Base-by-base conservation (phyloP, 2,888 invertebrate species). In the Ochlodes sylvanus region DNA sequence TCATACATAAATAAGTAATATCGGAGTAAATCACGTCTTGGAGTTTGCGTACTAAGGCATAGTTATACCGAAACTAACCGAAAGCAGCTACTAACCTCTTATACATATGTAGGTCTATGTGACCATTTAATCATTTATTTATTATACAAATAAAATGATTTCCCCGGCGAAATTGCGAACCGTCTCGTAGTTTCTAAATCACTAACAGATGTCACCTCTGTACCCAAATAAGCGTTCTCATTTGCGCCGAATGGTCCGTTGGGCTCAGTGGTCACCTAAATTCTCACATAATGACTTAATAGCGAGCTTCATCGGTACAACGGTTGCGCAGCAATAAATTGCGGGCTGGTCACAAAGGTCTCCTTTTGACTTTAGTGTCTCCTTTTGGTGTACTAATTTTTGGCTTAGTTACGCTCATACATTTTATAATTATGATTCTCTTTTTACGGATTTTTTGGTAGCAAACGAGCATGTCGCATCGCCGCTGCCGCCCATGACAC, bases 261-360 rank as follows among this genome's bases (percentile, higher is more conserved):
- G 12, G 19, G 50, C 19, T 10, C 50, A 10, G 58, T 21, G 58
- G 58, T 58, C 58, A 58, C 58, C 21, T 58, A 58, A 58, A 58
- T 58, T 58, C 58, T 58, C 41, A 42, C 58, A 10, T 58, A 58
- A 42, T 58, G 58, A 41, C 58, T 41, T 42, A 58, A 58, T 42
- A 58, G 58, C 41, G 2, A 21, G 58, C 41, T 32, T n/a, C 58
- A 58, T 58, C 62, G 34, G 19, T 50, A 47, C 44, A 50, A 50
- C 50, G 19, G 19, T 19, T 9, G 17, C 10, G 50, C 50, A 19
- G 50, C 50, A 19, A 50, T 50, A 50, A 50, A 50, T 50, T 50
- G 19, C 50, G 9, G 47, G 3, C 50, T 19, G 3, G 50, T 19
- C 17, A 50, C 50, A 50, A 50, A 50, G 50, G 50, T 50, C 50